Evolutionary conservation across 2,888 invertebrate species (phyloP).

Genomic region (Melieria crassipennis): DNA sequence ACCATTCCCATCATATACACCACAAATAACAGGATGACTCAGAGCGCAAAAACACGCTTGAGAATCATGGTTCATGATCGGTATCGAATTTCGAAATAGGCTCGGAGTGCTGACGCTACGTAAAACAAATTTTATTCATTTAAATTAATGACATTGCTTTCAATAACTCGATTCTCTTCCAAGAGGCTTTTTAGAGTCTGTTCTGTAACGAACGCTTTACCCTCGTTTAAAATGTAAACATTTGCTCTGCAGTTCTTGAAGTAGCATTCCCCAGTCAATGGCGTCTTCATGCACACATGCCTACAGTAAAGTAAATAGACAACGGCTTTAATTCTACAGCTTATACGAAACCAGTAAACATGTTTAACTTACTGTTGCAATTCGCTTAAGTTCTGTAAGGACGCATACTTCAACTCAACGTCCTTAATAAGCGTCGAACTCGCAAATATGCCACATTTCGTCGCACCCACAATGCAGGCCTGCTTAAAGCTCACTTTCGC

Average conservation of each 20-base stretch:
- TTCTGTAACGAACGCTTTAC: constrained; percentile 24
- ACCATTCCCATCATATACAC: too few relatives aligned
- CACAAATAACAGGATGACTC: too few relatives aligned
- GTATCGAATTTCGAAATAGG: too few relatives aligned
- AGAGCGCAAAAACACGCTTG: too few relatives aligned
- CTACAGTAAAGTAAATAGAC: constrained; percentile 17
- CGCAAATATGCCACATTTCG: constrained; percentile 68
- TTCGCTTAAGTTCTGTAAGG: constrained; percentile 37
- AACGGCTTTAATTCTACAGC: not conserved
- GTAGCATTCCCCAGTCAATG: constrained; percentile 42
- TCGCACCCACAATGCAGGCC: constrained; percentile 65
- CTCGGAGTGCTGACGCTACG: too few relatives aligned
- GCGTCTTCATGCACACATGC: constrained; percentile 26
- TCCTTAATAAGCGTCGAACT: constrained; percentile 60
- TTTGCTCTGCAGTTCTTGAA: constrained; percentile 41
- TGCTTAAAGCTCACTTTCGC: constrained; percentile 66
- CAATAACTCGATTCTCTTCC: too few relatives aligned
- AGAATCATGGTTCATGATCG: too few relatives aligned
- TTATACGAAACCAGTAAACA: not conserved
- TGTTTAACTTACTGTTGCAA: constrained; percentile 41
- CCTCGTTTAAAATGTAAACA: constrained; percentile 40
- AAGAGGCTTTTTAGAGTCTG: constrained; percentile 1
- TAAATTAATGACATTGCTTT: too few relatives aligned
- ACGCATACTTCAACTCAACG: constrained; percentile 44
- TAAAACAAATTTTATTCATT: too few relatives aligned